Evolutionary conservation across 1,140 invertebrate genomes (phyloP).

Genomic region (Nilaparvata lugens): DNA sequence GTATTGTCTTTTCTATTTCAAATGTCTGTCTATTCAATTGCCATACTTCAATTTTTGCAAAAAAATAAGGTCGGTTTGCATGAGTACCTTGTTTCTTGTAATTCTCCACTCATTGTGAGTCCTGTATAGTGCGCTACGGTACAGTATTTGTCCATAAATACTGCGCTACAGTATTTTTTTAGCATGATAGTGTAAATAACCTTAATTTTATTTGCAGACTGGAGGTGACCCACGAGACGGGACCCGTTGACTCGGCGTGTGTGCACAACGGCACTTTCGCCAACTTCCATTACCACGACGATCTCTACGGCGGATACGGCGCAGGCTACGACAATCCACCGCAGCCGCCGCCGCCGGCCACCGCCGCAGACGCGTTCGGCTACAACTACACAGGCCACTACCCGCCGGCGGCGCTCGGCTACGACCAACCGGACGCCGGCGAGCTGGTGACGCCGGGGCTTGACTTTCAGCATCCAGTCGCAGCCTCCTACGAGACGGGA

Average conservation of each 20-base stretch:
- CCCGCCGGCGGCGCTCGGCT: background rate
- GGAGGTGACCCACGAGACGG: constrained; percentile 30
- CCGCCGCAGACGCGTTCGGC: constrained; percentile 26
- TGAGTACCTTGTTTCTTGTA: no score
- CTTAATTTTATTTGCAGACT: background rate
- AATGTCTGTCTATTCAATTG: no score
- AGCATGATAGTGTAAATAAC: no score
- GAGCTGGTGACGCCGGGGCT: constrained; percentile 5
- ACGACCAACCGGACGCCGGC: constrained; percentile 2
- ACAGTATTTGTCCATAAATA: no score
- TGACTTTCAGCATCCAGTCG: constrained; percentile 8
- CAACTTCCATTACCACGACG: constrained; percentile 46
- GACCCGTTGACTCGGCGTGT: constrained; percentile 48
- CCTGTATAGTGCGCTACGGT: no score
- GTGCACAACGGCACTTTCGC: constrained; percentile 49
- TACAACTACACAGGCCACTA: constrained; percentile 24
- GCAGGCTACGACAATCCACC: background rate
- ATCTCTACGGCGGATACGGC: constrained; percentile 1
- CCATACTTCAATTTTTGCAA: no score
- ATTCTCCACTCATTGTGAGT: no score
- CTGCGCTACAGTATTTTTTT: no score
- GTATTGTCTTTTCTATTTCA: no score
- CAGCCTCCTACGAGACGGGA: constrained; percentile 10
- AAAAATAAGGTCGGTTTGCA: no score
- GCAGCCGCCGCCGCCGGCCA: constrained; percentile 30